These are phyloP conservation scores for Darevskia mixta DNA, from an alignment of 2,797 vertebrate genomes.

Conservation along the genomic window DNA sequence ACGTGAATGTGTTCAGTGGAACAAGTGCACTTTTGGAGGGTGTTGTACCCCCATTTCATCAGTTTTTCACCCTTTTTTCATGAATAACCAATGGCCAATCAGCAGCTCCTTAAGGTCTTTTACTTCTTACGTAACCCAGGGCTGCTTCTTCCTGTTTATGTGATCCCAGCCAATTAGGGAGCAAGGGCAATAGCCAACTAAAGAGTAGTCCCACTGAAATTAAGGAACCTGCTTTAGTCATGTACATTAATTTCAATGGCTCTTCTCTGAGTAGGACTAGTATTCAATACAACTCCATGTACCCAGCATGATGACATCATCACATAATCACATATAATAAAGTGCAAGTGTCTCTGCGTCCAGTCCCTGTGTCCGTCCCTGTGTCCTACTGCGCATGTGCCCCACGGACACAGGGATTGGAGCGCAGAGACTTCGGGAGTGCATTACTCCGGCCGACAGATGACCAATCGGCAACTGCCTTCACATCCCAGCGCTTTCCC, in stretches of 20 bases:
- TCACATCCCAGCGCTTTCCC: fast-evolving
- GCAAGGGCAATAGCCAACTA: not conserved
- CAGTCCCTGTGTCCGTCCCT: too few relatives aligned
- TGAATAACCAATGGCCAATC: too few relatives aligned
- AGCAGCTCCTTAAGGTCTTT: not conserved
- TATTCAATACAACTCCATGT: not conserved
- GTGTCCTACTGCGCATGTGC: too few relatives aligned
- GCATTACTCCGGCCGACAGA: not conserved
- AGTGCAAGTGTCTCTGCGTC: too few relatives aligned
- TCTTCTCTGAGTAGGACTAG: too few relatives aligned
- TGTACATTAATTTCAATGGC: too few relatives aligned
- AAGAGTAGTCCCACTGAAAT: not conserved
- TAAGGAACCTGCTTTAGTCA: too few relatives aligned
- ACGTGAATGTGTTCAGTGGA: not conserved
- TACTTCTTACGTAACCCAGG: not conserved
- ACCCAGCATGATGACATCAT: not conserved
- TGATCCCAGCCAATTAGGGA: not conserved
- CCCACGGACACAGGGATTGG: too few relatives aligned
- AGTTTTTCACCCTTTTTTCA: not conserved
- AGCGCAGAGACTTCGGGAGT: too few relatives aligned
- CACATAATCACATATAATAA: too few relatives aligned
- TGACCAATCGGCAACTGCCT: too few relatives aligned
- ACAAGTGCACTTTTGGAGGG: not conserved
- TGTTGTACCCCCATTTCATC: too few relatives aligned
- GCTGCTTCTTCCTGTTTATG: not conserved